Percentiles rank a stretch among this genome's conserved stretches.
Evolutionary conservation across 92 coral and sea anemone genomes (phyloP).

Genomic region (Galaxea fascicularis): DNA sequence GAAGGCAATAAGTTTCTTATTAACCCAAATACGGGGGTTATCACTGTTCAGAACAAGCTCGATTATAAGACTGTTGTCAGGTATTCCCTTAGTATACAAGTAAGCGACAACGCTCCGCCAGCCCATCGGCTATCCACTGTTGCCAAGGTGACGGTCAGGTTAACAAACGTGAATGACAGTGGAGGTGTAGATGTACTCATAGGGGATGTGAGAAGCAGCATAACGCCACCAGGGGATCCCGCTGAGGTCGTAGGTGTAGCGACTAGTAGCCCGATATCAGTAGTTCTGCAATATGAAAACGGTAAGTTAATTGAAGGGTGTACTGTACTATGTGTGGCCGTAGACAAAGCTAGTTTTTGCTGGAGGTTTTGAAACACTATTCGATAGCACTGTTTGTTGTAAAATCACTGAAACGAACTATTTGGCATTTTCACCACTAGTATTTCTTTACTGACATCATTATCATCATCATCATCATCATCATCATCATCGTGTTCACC

Average conservation of each 20-base stretch:
- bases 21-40: slow-evolving; percentile 67
- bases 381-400: too few species aligned
- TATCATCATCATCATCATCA: too few species aligned
- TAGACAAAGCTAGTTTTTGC: too few species aligned
- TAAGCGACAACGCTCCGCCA: slow-evolving; percentile 64
- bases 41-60: slow-evolving; percentile 66
- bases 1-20: slow-evolving; percentile 71
- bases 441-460: too few species aligned
- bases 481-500: too few species aligned
- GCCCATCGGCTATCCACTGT: slow-evolving; percentile 52
- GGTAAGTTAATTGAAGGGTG: slow-evolving; percentile 35
- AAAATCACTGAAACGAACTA: too few species aligned
- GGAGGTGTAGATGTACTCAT: slow-evolving; percentile 75
- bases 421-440: too few species aligned
- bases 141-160: slow-evolving; percentile 71
- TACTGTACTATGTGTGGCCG: not conserved
- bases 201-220: slow-evolving; percentile 9
- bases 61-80: slow-evolving; percentile 72
- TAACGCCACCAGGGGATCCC: slow-evolving; percentile 68
- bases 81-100: slow-evolving; percentile 60
- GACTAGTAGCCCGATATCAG: slow-evolving; percentile 44
- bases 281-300: slow-evolving; percentile 51
- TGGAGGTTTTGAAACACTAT: too few species aligned
- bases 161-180: slow-evolving; percentile 65
- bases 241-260: slow-evolving; percentile 68